These are phyloP conservation scores for Melanerpes formicivorus DNA, from an alignment of 2,113 vertebrate species.

Conservation along the genomic window DNA sequence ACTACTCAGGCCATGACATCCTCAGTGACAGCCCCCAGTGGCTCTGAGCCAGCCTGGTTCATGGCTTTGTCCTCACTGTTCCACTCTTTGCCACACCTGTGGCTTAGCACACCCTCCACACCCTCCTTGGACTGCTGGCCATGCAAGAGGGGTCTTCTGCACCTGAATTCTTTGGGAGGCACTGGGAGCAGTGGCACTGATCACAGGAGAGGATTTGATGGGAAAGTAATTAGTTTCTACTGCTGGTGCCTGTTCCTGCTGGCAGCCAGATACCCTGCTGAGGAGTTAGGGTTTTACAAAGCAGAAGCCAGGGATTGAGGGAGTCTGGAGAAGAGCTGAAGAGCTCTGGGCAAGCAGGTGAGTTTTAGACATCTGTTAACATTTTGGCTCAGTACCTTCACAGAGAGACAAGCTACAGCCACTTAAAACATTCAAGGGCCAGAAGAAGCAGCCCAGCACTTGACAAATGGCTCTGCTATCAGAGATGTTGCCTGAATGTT, in stretches of 20 bases:
- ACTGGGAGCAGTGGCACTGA: neutral
- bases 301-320: neutral
- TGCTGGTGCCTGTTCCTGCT: neutral
- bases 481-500: neutral
- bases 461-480: neutral
- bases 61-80: neutral
- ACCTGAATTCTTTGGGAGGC: neutral
- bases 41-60: neutral
- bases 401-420: neutral
- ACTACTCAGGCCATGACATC: neutral
- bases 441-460: neutral
- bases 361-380: neutral
- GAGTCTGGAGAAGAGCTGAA: neutral
- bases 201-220: neutral
- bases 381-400: neutral
- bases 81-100: neutral
- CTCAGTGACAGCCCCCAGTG: neutral
- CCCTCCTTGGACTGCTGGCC: neutral
- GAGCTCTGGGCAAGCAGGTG: neutral
- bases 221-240: neutral
- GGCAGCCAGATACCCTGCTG: neutral
- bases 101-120: neutral
- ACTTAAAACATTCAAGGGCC: neutral
- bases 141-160: neutral
- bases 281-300: neutral